Base-by-base conservation (phyloP, 2,797 vertebrate species). In the Enteromius viviparus region DNA sequence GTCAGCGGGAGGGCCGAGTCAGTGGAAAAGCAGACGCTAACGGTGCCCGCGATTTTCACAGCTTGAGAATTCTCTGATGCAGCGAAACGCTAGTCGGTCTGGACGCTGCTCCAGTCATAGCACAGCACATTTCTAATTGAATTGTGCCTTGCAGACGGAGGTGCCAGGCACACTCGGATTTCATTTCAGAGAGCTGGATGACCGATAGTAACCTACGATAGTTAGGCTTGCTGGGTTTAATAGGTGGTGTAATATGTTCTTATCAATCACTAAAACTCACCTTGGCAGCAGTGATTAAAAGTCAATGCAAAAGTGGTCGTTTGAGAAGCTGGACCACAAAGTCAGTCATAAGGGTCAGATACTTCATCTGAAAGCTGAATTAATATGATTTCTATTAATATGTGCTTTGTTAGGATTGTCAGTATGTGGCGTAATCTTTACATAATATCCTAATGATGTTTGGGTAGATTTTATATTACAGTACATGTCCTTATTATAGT, bases 1-100 rank as follows among this genome's bases (percentile, higher is more conserved):
- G 91, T 92, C 92, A 92, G 92, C 87, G 91, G 92, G 92, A 89
- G 91, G 91, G 90, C 92, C 88, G 90, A 93, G 92, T 90, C 91
- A 87, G 88, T 92, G 89, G 87, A 91, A 93, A 92, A 90, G 64
- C 53, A 85, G 83, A 80, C 78, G 69, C 70, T 75, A 82, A 72
- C 47, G 62, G 37, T 82, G 86, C 64, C 84, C 77, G 76, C 69
- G 86, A 64, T 32, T 87, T 89, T 86, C 42, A 86, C 87, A 49
- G 81, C 79, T 51, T 71, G 68, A 84, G 89, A 92, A 92, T 91
- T 53, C 87, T 93, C 91, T 93, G 92, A 94, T 85, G 65, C 91
- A 90, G 92, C 89, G 83, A 92, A 93, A 92, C 84, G 78, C 75
- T 85, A 90, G 86, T 90, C 87, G 83, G 84, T 85, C 37, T 80